These are phyloP conservation scores for Rattus norvegicus DNA, from an alignment of 2,113 vertebrate genomes.

Conservation along the genomic window GRCr8 NC_086039.1:143087501-143088000, in stretches of 20 bases:
- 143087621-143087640: slow-evolving; percentile 33
- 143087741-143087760: slow-evolving; percentile 60
- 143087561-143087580: no score
- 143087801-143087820: slow-evolving; percentile 76
- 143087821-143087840: slow-evolving; percentile 68
- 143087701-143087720: slow-evolving; percentile 77
- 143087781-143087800: slow-evolving; percentile 80
- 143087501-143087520: no score
- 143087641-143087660: slow-evolving; percentile 40
- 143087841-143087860: slow-evolving; percentile 67
- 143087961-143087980: slow-evolving; percentile 14
- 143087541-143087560: no score
- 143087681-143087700: slow-evolving; percentile 66
- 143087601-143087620: neutral
- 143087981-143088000: slow-evolving; percentile 62
- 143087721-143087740: slow-evolving; percentile 74
- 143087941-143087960: neutral
- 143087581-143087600: neutral
- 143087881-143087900: slow-evolving; percentile 59
- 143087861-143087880: slow-evolving; percentile 53
- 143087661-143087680: slow-evolving; percentile 32
- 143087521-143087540: no score
- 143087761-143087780: slow-evolving; percentile 58
- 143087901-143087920: neutral
- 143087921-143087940: neutral